Conservation (phyloP, 2,797 vertebrate genomes). For the Sebastes itinus region DNA sequence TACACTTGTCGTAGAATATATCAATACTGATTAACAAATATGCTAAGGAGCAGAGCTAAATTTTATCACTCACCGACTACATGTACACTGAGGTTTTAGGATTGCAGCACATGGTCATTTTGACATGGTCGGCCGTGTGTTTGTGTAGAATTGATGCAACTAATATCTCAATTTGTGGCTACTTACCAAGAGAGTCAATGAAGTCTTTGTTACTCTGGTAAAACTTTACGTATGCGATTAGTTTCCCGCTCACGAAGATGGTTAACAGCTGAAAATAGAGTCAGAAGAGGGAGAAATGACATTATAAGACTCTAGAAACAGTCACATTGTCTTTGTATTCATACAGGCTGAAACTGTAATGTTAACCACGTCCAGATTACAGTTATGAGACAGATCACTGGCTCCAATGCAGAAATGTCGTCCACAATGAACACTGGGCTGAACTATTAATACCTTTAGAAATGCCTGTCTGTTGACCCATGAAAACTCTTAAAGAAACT, state of each 20-base stretch:
- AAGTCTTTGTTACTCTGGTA: conserved; percentile 99
- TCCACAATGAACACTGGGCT: background rate
- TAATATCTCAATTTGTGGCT: background rate
- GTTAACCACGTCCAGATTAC: no score
- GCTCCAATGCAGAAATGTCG: background rate
- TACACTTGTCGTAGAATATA: background rate
- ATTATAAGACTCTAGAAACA: background rate
- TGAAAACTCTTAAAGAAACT: background rate
- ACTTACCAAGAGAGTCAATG: conserved; percentile 98
- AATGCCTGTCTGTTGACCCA: background rate
- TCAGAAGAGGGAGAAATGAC: conserved; percentile 7
- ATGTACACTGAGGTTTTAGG: background rate
- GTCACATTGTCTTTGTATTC: background rate
- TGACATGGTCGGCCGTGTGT: background rate
- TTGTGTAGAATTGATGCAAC: background rate
- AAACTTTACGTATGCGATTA: conserved; percentile 95
- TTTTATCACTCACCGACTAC: background rate
- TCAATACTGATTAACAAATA: background rate
- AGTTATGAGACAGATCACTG: background rate
- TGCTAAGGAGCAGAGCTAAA: background rate
- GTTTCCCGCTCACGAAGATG: conserved; percentile 97
- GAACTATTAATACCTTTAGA: background rate
- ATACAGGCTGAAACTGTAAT: background rate
- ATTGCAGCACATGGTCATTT: background rate
- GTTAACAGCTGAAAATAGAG: conserved; percentile 90